Base-by-base conservation (phyloP, 2,797 vertebrate genomes). In the Todus mexicanus region DNA sequence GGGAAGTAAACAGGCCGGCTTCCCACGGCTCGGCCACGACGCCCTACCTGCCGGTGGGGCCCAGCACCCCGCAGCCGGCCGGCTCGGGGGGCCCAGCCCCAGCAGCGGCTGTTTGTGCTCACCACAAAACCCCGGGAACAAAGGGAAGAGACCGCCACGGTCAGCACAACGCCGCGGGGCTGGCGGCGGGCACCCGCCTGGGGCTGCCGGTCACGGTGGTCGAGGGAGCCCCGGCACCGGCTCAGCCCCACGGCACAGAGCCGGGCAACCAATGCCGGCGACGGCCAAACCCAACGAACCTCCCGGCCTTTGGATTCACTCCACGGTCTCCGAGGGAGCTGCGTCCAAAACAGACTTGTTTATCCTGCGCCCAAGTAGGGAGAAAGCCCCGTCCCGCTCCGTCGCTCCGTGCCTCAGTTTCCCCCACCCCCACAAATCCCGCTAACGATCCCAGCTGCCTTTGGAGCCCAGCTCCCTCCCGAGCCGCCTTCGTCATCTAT, bases 81-180 rank as follows among this genome's bases (percentile, higher is more conserved):
- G 3, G 47, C 71, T 26, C 29, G 35, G 85, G 79, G 69, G 47
- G 27, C 74, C 73, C 51, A 3, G 8, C 47, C 3, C 7, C 38
- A 20, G 51, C 47, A 20, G 51, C 47, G 5, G 64, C 78, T 45
- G 26, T 22, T 63, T 54, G 87, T 1, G 42, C 93, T 68, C 80
- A 7, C 25, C 12, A 93, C 74, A 86, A 95, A 91, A 91, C 83
- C 10, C 27, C 0, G 47, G 50, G 85, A 90, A 95, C 92, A 96
- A 95, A 93, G 76, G 87, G 3, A n/a, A 76, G 64, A 76, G 93
- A 80, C 11, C 59, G 95, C 63, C 71, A 3, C n/a, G 90, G 74
- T 95, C 95, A 95, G 95, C 95, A 94, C 89, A 96, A 93, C 72
- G 61, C 79, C 9, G 69, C 51, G 38, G 89, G 92, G 88, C 81